Conservation (phyloP, 2,113 vertebrate species). For the Papio anubis region DNA sequence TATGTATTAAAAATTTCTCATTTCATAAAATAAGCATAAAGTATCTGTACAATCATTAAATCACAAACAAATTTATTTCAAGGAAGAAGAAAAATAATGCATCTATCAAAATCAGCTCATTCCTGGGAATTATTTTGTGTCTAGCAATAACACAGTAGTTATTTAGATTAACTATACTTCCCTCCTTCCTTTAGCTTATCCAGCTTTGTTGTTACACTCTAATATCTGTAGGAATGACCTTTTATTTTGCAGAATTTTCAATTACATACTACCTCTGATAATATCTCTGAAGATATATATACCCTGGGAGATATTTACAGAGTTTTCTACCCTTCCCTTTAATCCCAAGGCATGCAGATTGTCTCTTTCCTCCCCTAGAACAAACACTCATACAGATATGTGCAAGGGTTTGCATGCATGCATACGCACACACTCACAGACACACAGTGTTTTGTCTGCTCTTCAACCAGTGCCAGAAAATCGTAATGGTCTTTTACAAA, state of each 20-base stretch:
- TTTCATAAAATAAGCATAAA: not conserved
- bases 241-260: conserved; percentile 20
- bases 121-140: not conserved
- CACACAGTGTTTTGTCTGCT: not conserved
- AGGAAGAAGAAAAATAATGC: not conserved
- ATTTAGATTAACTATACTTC: not conserved
- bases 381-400: not conserved
- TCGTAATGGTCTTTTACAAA: not conserved
- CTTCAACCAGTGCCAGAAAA: not conserved
- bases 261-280: not conserved
- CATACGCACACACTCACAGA: not conserved
- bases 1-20: not conserved
- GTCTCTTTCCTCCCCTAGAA: not conserved
- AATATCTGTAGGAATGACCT: not conserved
- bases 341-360: not conserved
- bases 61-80: not conserved
- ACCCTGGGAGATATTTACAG: not conserved
- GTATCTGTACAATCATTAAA: not conserved
- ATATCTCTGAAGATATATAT: conserved; percentile 7
- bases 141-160: not conserved
- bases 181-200: not conserved
- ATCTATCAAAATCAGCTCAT: not conserved
- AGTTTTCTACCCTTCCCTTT: not conserved
- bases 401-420: not conserved
- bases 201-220: not conserved